Conservation (phyloP, 2,113 vertebrate species). For the Tilapia sparmanii region DNA sequence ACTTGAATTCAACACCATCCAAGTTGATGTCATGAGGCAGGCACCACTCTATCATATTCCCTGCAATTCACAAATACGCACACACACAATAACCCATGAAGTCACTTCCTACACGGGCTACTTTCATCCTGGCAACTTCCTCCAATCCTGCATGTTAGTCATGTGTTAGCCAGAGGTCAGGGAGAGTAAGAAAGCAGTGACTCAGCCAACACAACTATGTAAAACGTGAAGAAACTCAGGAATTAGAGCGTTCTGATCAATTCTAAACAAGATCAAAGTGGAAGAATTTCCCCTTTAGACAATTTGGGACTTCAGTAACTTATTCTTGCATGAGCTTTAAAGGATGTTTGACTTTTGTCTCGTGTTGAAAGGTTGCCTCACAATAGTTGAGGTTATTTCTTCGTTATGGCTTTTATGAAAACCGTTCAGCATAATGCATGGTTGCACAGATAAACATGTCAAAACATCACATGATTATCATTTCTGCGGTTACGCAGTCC, state of each 20-base stretch:
- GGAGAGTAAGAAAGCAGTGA: not conserved
- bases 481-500: not conserved
- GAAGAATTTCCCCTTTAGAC: not conserved
- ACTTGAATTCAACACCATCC: slow-evolving; percentile 98
- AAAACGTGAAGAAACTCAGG: not conserved
- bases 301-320: not conserved
- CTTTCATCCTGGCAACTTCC: slow-evolving; percentile 44
- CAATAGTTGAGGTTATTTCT: not conserved
- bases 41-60: slow-evolving; percentile 97
- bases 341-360: not conserved
- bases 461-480: not conserved
- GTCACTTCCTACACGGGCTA: not conserved
- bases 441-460: not conserved
- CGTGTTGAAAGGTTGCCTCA: not conserved
- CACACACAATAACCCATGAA: not conserved
- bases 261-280: not conserved
- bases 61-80: slow-evolving; percentile 60
- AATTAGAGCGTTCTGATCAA: not conserved
- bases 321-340: not conserved
- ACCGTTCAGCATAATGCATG: not conserved
- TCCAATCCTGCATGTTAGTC: not conserved
- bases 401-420: not conserved
- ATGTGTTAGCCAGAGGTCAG: not conserved
- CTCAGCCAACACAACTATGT: not conserved
- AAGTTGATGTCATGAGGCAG: slow-evolving; percentile 92